Conservation (phyloP, 2,113 vertebrate species). For the Pyrgilauda ruficollis region DNA sequence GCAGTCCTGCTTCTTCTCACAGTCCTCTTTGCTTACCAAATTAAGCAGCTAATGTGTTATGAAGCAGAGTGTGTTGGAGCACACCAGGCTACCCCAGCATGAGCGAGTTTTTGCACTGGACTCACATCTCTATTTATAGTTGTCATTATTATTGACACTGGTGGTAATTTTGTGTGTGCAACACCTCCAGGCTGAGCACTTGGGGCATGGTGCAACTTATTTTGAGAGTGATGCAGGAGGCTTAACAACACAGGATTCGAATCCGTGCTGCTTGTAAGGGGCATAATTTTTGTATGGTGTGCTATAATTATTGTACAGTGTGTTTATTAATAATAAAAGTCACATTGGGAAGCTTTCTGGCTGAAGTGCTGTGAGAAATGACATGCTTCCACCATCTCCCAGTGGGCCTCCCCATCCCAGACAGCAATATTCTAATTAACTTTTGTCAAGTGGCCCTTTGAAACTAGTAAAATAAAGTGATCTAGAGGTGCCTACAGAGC, state of each 20-base stretch:
- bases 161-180: not conserved
- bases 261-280: not conserved
- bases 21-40: not conserved
- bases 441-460: conserved; percentile 73
- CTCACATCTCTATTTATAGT: not conserved
- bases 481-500: conserved; percentile 60
- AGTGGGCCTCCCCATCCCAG: conserved; percentile 54
- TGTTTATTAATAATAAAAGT: conserved; percentile 64
- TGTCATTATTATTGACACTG: not conserved
- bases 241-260: conserved; percentile 3
- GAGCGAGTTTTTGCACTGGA: not conserved
- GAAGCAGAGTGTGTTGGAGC: not conserved
- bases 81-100: not conserved
- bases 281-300: conserved; percentile 5
- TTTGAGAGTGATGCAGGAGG: not conserved
- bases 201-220: not conserved
- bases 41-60: not conserved
- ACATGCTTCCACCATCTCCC: conserved; percentile 43
- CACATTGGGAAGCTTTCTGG: conserved; percentile 21
- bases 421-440: conserved; percentile 71
- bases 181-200: not conserved
- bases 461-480: conserved; percentile 63
- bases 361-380: conserved; percentile 53
- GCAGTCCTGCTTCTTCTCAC: not conserved
- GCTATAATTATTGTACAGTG: conserved; percentile 18